Base-by-base conservation (phyloP, 2,888 invertebrate genomes). In the Phasia obesa region DNA sequence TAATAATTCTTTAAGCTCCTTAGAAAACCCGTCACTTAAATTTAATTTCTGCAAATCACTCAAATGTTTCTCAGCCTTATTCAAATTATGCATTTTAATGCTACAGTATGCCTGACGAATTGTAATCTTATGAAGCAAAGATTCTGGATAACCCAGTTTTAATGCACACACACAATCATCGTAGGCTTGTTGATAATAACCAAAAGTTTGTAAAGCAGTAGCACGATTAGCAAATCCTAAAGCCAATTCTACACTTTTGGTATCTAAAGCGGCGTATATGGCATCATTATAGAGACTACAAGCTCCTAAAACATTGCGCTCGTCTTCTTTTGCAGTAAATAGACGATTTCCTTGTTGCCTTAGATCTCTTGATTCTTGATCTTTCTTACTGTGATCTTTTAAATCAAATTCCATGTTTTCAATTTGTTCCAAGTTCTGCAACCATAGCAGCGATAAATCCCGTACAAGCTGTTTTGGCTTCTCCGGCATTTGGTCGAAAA, bases 201-300 rank as follows among this genome's bases (percentile, higher is more conserved):
- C 89, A 55, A 88, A 87, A 49, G 89, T 88, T 62, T 89, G 88
- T 9, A 91, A 71, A 0, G 89, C 89, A 80, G 89, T 87, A 0
- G 89, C 91, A 0, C 91, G 86, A 84, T 91, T 91, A 0, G 90
- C 91, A 85, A 87, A 89, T 0, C 88, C 89, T 42, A 91, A 64
- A 0, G 88, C 84, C 0, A 88, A 84, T 35, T 88, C 86, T 2
- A 86, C 85, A 4, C 79, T 65, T 0, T 82, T 86, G 1, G 70
- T 59, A 13, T 84, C 79, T 38, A 87, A 87, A 0, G 90, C 89
- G 4, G 87, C 84, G 11, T 88, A 85, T 17, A 91, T 89, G 0
- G 91, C 90, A 49, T 86, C 78, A 2, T 90, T 90, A 31, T 91
- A 91, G 0, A 86, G 78, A 1, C 85, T 84, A 42, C 87, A 86